Evolutionary conservation across 2,888 invertebrate species (phyloP).

Genomic region (Troilus luridus): DNA sequence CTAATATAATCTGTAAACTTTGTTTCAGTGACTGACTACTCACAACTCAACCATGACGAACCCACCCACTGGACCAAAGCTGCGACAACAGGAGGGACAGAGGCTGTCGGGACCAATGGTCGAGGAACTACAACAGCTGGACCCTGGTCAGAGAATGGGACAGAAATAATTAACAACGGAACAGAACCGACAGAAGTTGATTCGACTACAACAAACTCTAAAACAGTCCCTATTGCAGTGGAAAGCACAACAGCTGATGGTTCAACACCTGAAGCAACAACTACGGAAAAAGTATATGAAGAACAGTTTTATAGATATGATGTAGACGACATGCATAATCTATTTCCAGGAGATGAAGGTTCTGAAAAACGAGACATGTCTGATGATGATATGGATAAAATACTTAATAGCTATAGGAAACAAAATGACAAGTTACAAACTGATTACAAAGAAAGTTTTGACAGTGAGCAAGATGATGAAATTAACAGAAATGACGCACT

Average conservation of each 20-base stretch:
- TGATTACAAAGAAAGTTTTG: slow-evolving; percentile 64
- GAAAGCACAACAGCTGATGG: slow-evolving; percentile 69
- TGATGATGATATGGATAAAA: slow-evolving; percentile 63
- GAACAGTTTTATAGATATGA: slow-evolving; percentile 64
- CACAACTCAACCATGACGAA: slow-evolving; percentile 65
- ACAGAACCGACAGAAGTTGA: slow-evolving; percentile 61
- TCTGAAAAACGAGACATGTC: slow-evolving; percentile 61
- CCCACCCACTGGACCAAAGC: slow-evolving; percentile 65
- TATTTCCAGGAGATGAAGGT: slow-evolving; percentile 64
- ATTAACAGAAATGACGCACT: slow-evolving; percentile 66
- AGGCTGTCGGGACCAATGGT: slow-evolving; percentile 68
- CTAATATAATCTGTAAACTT: background rate
- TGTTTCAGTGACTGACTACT: slow-evolving; percentile 65
- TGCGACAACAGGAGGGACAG: slow-evolving; percentile 63
- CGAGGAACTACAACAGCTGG: slow-evolving; percentile 70
- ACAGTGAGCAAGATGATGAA: slow-evolving; percentile 67
- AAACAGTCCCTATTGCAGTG: slow-evolving; percentile 69
- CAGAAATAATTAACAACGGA: slow-evolving; percentile 35
- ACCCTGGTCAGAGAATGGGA: slow-evolving; percentile 60
- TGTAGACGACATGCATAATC: slow-evolving; percentile 65
- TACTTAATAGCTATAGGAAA: slow-evolving; percentile 57
- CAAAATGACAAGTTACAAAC: slow-evolving; percentile 55
- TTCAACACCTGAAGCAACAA: slow-evolving; percentile 62
- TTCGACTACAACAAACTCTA: slow-evolving; percentile 70
- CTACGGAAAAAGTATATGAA: slow-evolving; percentile 55